Evolutionary conservation across 2,797 vertebrate species (phyloP), one percentile per base, ranked within the genome.

Genomic region (Iguana delicatissima): DNA sequence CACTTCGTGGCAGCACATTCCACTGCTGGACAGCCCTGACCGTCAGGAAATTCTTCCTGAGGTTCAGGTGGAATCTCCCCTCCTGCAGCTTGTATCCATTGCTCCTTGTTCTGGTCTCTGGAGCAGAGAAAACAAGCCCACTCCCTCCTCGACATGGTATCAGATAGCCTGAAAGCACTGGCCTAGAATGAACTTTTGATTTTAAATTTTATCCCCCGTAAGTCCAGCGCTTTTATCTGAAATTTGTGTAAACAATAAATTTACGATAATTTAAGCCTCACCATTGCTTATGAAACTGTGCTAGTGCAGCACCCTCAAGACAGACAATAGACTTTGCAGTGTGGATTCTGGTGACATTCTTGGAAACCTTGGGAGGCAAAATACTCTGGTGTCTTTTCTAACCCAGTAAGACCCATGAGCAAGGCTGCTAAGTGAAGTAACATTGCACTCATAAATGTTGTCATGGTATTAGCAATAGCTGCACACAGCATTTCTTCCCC

Each of bases 311-410:
- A 57, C 12, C 2, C n/a, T 24, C 7, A 77, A 5, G 46, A 64
- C 10, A n/a, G 20, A 20, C 8, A 32, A 35, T 0, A 91, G 77
- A 42, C 32, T 80, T 74, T n/a, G 5, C 73, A 38, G 9, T 0
- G 0, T 73, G 2, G 0, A 46, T 16, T 29, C 26, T 52, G 18
- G 0, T 35, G 22, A 0, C 1, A 62, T 24, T 62, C 1, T 14
- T 29, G 20, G 57, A 89, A 55, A 77, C 0, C 0, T 42, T 82
- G 85, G n/a, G 0, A 5, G 90, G 24, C 14, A 35, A 57, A 92
- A 35, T 32, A 38, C 84, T 92, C 84, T 77, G 24, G 38, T 87
- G 42, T 18, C 7, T 67, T 92, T 91, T 87, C 50, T 57, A 89
- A 67, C 5, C 9, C 26, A 35, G 35, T 38, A 73, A 20, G 24